Percentiles rank a stretch among this genome's conserved stretches.
Evolutionary conservation across 2,888 invertebrate genomes (phyloP).

Genomic region (Chrysomela aeneicollis): DNA sequence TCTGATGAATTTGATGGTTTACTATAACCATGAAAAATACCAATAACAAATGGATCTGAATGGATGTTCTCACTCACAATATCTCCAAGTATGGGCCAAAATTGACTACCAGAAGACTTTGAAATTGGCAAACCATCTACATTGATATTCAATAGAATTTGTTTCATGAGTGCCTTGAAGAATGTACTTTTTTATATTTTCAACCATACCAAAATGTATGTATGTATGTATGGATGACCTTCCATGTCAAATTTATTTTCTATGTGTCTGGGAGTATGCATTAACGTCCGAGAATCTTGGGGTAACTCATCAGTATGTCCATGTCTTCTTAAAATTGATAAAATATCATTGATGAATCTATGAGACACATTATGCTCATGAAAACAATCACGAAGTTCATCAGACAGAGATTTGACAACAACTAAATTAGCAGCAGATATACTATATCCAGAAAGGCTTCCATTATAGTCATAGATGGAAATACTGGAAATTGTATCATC

Average conservation of each 20-base stretch:
- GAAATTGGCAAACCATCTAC: slow-evolving; percentile 6
- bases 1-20: background rate
- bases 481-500: too few relatives aligned
- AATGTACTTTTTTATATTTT: slow-evolving; percentile 4
- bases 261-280: background rate
- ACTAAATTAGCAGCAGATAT: too few relatives aligned
- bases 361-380: too few relatives aligned
- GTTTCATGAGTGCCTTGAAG: background rate
- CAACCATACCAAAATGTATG: background rate
- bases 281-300: too few relatives aligned
- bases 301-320: too few relatives aligned
- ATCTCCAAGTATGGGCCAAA: slow-evolving; percentile 3
- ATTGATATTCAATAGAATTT: slow-evolving; percentile 9
- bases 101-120: slow-evolving; percentile 1
- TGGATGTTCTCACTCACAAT: background rate
- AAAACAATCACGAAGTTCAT: too few relatives aligned
- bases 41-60: slow-evolving; percentile 13
- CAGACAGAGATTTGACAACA: too few relatives aligned
- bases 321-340: too few relatives aligned
- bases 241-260: background rate
- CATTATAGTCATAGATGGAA: too few relatives aligned
- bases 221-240: background rate
- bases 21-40: slow-evolving; percentile 7
- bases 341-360: too few relatives aligned
- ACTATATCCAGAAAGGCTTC: too few relatives aligned